Percentiles rank a stretch among this genome's conserved stretches.
phyloP scores from a whole-genome alignment of 2,113 vertebrate species.

The Columbina picui region DNA sequence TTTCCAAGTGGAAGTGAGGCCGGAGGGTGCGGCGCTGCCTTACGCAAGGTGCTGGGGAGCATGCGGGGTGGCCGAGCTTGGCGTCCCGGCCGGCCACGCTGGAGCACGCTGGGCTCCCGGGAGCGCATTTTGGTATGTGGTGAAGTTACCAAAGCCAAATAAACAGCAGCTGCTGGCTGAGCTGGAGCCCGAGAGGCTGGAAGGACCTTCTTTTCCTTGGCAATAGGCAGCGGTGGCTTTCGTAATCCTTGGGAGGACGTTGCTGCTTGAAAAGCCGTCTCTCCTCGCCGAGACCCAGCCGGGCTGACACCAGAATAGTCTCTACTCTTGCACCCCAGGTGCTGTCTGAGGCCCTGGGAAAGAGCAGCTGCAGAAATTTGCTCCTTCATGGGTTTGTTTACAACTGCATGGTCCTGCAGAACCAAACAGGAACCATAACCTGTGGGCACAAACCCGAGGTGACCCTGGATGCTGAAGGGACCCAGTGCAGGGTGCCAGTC shows the following conservation, averaged over 20 bases:
- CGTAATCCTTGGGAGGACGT: background rate
- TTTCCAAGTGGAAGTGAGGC: background rate
- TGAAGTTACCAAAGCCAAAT: background rate
- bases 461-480: background rate
- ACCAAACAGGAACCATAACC: rapidly evolving
- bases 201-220: background rate
- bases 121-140: background rate
- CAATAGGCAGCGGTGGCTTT: background rate
- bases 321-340: background rate
- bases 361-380: background rate
- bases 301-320: background rate
- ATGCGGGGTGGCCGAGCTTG: rapidly evolving
- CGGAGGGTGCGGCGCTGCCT: background rate
- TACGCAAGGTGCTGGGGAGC: background rate
- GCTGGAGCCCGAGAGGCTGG: background rate
- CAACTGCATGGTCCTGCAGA: rapidly evolving
- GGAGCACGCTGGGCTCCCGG: background rate
- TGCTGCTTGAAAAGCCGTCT: background rate
- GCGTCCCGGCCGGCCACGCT: rapidly evolving
- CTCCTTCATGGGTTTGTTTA: background rate
- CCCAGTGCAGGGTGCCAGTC: rapidly evolving
- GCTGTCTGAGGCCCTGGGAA: background rate
- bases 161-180: slow-evolving; percentile 16
- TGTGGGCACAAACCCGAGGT: rapidly evolving
- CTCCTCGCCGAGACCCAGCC: rapidly evolving